Evolutionary conservation across 2,797 vertebrate species (phyloP), one percentile per base, ranked within the genome.

Genomic region (Intellagama lesueurii): DNA sequence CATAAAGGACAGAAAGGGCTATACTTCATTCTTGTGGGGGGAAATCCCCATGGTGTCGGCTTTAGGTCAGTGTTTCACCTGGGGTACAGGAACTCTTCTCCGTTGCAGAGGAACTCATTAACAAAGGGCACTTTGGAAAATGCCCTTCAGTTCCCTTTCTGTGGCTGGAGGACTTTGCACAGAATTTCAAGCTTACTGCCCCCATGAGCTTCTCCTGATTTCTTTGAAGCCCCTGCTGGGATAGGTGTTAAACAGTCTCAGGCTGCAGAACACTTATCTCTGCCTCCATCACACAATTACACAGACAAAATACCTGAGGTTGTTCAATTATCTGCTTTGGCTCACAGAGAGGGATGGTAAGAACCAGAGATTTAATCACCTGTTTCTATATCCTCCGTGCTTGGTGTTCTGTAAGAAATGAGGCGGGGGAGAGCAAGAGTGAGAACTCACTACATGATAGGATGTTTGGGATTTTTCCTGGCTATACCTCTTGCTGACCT

Each of bases 201-300:
- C 88, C 81, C 88, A 87, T 0, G 14, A 91, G 90, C 68, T 80
- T 40, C 30, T 0, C 22, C 83, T 87, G 16, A 86, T 47, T 92
- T 76, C 83, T 94, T 92, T 88, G 92, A 96, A 95, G 91, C 75
- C 52, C 85, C 64, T 79, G 1, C 47, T 88, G 87, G 68, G 90
- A 93, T 22, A 76, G 0, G 69, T 79, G 30, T 56, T 3, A 16
- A 91, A 44, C 1, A 66, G 83, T 44, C 40, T 73, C 64, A 75
- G 49, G 69, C 66, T 40, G 87, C 12, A 40, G 80, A 92, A 85
- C 60, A 6, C 77, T 76, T 52, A 7, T 1, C 28, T 69, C 5
- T 1, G 44, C 83, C 44, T 4, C 82, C 30, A 35, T 16, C 44
- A 44, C 40, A 40, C 40, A 40, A 24, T 32, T 44, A 44, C 40